Evolutionary conservation across 2,888 invertebrate genomes (phyloP), one percentile per base, ranked within the genome.

Genomic region (Leptarthrus brevirostris): DNA sequence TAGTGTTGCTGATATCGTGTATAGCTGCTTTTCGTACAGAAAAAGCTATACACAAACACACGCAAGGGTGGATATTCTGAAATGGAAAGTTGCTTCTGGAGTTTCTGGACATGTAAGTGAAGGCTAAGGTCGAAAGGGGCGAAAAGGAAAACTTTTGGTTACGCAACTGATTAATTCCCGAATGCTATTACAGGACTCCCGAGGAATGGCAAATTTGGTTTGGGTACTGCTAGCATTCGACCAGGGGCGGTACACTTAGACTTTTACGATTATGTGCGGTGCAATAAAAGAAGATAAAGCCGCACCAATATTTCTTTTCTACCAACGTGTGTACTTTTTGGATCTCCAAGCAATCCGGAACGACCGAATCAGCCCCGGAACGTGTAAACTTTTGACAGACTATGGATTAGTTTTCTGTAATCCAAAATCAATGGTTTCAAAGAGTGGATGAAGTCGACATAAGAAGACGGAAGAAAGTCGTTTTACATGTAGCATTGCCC

Each of bases 271-370:
- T 75, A 75, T 75, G 61, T 75, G 75, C 70, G 75, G 75, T 75
- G 58, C 75, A 73, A 75, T 75, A 75, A 75, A 75, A 73, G 73
- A 75, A 73, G 75, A 75, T 75, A 75, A 75, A 75, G 73, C 69
- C 64, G 24, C 70, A 72, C 56, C 72, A 72, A 74, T 74, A 74
- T 66, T 74, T 74, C 74, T 74, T 74, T 56, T 72, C 66, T 54
- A 49, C 24, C 72, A 61, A 30, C 49, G 64, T 71, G 74, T 74
- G 22, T 56, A 16, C 36, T 40, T 61, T 61, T 74, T 56, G 30
- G 58, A 47, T 71, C 52, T 49, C 61, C 53, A 24, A 24, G 66
- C 47, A 22, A 44, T 44, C 34, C 52, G 71, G 26, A 47, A 58
- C 44, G 30, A 53, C n/a, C 40, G 61, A 30, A 47, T 49, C 44